Conservation (phyloP, 2,888 invertebrate genomes). For the Heliconius charithonia region DNA sequence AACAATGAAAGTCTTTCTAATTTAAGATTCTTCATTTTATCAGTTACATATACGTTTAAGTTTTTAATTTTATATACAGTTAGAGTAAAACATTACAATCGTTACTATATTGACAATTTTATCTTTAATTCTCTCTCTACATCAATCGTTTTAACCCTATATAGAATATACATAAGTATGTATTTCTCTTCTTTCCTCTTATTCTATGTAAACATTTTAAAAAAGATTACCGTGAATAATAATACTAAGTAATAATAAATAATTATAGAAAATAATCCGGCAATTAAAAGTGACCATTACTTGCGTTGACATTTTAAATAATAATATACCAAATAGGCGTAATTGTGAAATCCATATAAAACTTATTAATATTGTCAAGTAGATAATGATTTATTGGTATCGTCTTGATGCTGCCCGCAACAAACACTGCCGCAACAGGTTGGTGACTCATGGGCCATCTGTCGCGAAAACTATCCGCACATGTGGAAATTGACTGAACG, state of each 20-base stretch:
- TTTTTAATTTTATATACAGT: not conserved
- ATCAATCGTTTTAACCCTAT: too few species aligned
- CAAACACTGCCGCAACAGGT: slow-evolving; percentile 70
- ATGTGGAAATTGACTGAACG: slow-evolving; percentile 72
- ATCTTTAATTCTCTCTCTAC: too few species aligned
- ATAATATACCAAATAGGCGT: slow-evolving; percentile 5
- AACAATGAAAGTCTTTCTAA: not conserved
- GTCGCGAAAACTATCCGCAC: slow-evolving; percentile 76
- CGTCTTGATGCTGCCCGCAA: slow-evolving; percentile 72
- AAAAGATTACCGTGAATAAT: too few species aligned
- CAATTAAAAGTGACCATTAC: slow-evolving; percentile 18
- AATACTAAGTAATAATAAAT: too few species aligned
- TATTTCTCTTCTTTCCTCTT: too few species aligned
- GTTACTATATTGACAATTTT: too few species aligned
- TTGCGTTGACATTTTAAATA: slow-evolving; percentile 1
- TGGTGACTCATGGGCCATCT: slow-evolving; percentile 80
- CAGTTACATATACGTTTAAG: not conserved
- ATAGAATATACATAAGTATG: too few species aligned
- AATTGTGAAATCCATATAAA: slow-evolving; percentile 30
- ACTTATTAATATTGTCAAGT: slow-evolving; percentile 50
- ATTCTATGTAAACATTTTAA: too few species aligned
- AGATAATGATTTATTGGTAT: slow-evolving; percentile 63
- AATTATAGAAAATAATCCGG: too few species aligned
- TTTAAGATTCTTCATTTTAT: not conserved
- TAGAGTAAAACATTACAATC: not conserved